phyloP scores from a whole-genome alignment of 1,140 invertebrate species.

The Lepidurus packardi region DNA sequence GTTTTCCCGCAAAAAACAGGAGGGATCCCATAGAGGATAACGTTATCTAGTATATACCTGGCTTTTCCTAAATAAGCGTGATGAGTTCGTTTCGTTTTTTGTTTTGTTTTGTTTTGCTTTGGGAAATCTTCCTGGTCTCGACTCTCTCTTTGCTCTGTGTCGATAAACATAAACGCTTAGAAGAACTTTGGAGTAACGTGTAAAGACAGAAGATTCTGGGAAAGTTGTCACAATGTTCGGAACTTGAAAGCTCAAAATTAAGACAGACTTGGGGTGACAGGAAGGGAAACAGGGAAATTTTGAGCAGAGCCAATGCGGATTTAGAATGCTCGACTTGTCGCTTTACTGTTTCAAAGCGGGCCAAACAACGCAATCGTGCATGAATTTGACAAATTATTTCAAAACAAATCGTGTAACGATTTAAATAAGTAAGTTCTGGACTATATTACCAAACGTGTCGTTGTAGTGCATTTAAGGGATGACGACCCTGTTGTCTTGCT shows the following conservation, averaged over 20 bases:
- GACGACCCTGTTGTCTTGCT: too few relatives aligned
- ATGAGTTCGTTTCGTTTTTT: not conserved
- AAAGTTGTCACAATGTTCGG: too few relatives aligned
- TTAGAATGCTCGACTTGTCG: not conserved
- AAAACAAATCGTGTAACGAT: not conserved
- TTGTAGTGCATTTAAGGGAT: too few relatives aligned
- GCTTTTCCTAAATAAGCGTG: not conserved
- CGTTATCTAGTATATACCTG: not conserved
- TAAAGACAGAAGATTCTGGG: too few relatives aligned
- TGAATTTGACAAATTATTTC: not conserved
- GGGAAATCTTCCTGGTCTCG: not conserved
- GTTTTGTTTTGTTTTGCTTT: not conserved
- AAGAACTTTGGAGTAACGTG: too few relatives aligned
- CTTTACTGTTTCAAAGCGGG: not conserved
- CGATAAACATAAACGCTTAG: too few relatives aligned
- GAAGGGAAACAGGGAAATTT: too few relatives aligned
- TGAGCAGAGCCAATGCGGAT: not conserved
- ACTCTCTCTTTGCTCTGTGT: not conserved
- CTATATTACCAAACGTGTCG: too few relatives aligned
- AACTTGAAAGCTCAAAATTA: too few relatives aligned
- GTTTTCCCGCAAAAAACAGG: slow-evolving; percentile 1
- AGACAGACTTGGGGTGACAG: too few relatives aligned
- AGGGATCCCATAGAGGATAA: not conserved
- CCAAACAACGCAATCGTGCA: not conserved
- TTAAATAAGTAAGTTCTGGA: not conserved